These are phyloP conservation scores for Solenopsis fugax DNA, from an alignment of 1,140 invertebrate species.

Conservation along the genomic window DNA sequence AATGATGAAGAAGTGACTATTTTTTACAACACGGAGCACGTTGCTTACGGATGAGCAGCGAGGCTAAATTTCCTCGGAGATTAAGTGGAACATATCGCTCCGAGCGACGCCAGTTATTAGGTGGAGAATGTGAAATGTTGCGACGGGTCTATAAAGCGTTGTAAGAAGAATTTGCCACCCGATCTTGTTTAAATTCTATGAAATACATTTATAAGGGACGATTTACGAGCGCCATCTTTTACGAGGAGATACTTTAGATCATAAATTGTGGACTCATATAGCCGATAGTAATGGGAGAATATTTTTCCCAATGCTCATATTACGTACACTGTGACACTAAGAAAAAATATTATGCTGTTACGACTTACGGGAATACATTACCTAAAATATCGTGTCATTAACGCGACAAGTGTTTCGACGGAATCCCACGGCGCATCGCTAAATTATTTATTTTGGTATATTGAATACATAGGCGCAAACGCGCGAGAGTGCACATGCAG, in stretches of 20 bases:
- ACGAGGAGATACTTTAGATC: slow-evolving; percentile 54
- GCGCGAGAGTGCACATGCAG: background rate
- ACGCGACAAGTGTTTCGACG: slow-evolving; percentile 45
- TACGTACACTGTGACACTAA: slow-evolving; percentile 56
- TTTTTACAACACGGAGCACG: slow-evolving; percentile 22
- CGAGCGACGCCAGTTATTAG: slow-evolving; percentile 50
- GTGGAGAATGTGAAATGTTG: slow-evolving; percentile 62
- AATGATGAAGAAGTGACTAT: slow-evolving; percentile 31
- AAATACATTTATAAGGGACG: slow-evolving; percentile 68
- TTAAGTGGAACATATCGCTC: slow-evolving; percentile 58
- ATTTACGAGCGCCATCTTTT: slow-evolving; percentile 62
- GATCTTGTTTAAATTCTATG: slow-evolving; percentile 72
- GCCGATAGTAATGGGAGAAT: slow-evolving; percentile 69
- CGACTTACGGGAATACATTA: slow-evolving; percentile 60
- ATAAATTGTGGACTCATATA: slow-evolving; percentile 65
- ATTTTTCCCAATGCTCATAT: slow-evolving; percentile 71
- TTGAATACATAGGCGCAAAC: background rate
- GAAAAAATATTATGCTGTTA: slow-evolving; percentile 57
- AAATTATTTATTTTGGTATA: slow-evolving; percentile 51
- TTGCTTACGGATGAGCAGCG: slow-evolving; percentile 44
- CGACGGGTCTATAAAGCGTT: slow-evolving; percentile 57
- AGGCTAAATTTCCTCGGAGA: slow-evolving; percentile 53
- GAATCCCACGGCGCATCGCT: slow-evolving; percentile 15
- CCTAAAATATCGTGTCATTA: slow-evolving; percentile 64
- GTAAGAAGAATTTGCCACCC: slow-evolving; percentile 60